Evolutionary conservation across 2,113 vertebrate genomes (phyloP), one percentile per base, ranked within the genome.

Genomic region (Uria aalge): DNA sequence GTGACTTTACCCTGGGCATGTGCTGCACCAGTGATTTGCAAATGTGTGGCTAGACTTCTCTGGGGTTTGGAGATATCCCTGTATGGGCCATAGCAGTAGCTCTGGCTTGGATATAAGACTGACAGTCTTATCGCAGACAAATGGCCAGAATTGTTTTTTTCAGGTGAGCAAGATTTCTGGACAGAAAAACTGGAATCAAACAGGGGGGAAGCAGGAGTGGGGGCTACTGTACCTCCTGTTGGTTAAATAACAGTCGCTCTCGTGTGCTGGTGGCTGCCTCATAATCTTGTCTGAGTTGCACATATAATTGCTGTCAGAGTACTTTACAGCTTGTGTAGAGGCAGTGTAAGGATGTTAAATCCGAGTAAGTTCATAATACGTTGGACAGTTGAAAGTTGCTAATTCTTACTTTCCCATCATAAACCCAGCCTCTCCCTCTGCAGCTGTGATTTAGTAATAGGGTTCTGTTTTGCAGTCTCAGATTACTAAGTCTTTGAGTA

Each of bases 361-460:
- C 15, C 32, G 55, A 63, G 16, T 19, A 41, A 74, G 2, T 75
- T 88, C 63, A 26, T 57, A 48, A 69, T 36, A 29, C 1, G 0
- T 20, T 29, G 50, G 75, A 24, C 64, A 77, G 55, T 55, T 59
- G 38, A 57, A 78, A 66, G 34, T 8, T 79, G 56, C 59, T 59
- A 27, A 63, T 63, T 95, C 64, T 79, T 90, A 32, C 13, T 96
- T 92, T 88, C n/a, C 38, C 47, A 29, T 90, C 45, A 47, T 27
- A 87, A 93, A 38, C 11, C n/a, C 75, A 63, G 71, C 50, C 59
- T 52, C 57, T 94, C 66, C 40, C 50, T 67, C 75, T 59, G 79
- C 82, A 95, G 63, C 66, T 97, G 79, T 40, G 63, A 53, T 85
- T 93, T 85, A 84, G 82, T 47, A 92, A 76, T 26, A 92, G 75